Percentiles rank a stretch among this genome's conserved stretches.
These are phyloP conservation scores for Eueremaeus valkanovi DNA, from an alignment of 2,888 invertebrate species.

Conservation along the genomic window DNA sequence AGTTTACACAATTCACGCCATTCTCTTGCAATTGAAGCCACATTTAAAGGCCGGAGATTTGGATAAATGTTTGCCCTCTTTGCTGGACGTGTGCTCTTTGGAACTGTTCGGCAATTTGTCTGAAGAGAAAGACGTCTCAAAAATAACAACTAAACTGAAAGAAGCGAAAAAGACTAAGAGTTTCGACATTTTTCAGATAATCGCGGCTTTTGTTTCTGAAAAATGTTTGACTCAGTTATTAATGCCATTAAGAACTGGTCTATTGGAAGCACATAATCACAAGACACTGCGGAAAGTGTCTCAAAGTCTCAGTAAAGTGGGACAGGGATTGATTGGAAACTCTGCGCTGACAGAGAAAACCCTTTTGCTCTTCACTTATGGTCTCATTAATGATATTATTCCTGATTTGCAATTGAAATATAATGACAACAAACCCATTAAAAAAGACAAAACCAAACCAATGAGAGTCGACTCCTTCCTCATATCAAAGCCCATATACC, in stretches of 20 bases:
- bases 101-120: slow-evolving; percentile 82
- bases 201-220: slow-evolving; percentile 73
- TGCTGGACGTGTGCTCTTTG: slow-evolving; percentile 61
- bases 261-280: slow-evolving; percentile 71
- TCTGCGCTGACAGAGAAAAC: slow-evolving; percentile 66
- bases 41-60: slow-evolving; percentile 71
- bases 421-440: not conserved
- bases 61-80: slow-evolving; percentile 69
- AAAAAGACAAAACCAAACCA: not conserved
- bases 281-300: slow-evolving; percentile 73
- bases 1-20: slow-evolving; percentile 77
- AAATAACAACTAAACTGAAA: slow-evolving; percentile 66
- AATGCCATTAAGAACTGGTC: slow-evolving; percentile 69
- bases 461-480: slow-evolving; percentile 17
- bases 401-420: slow-evolving; percentile 59
- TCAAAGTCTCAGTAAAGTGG: slow-evolving; percentile 72
- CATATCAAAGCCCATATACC: slow-evolving; percentile 20
- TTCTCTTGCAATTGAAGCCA: slow-evolving; percentile 68
- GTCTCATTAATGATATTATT: slow-evolving; percentile 74
- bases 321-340: slow-evolving; percentile 77
- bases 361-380: slow-evolving; percentile 74
- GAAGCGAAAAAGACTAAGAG: slow-evolving; percentile 67
- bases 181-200: slow-evolving; percentile 74
- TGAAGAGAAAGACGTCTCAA: slow-evolving; percentile 86
- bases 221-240: slow-evolving; percentile 70